phyloP scores from a whole-genome alignment of 2,797 vertebrate species.

The Poliocrania exsul region DNA sequence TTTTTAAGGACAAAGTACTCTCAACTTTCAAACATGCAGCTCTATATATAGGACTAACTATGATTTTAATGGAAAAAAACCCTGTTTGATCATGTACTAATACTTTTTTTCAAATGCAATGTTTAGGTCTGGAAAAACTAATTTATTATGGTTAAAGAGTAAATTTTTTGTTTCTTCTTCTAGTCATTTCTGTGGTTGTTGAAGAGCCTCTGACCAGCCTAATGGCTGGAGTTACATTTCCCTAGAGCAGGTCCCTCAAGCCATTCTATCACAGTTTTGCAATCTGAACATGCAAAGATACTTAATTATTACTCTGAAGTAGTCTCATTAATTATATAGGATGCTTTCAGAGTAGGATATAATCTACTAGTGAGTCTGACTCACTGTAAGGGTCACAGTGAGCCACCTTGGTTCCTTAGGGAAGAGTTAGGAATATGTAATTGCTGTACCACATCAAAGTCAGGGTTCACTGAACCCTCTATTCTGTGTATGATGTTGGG shows the following conservation, averaged over 20 bases:
- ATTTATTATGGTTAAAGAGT: background rate
- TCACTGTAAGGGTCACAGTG: background rate
- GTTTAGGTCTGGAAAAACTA: background rate
- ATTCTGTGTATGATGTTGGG: background rate
- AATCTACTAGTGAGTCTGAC: background rate
- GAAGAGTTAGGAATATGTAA: background rate
- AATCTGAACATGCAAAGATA: background rate
- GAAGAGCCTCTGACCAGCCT: background rate
- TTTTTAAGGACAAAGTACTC: background rate
- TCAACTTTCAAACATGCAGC: background rate
- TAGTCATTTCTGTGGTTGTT: background rate
- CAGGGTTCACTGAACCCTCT: constrained; percentile 1
- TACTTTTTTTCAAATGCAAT: background rate
- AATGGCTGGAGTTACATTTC: background rate
- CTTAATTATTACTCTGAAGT: background rate
- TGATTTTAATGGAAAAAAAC: background rate
- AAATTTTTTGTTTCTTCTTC: background rate
- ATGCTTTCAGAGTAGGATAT: background rate
- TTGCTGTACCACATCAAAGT: background rate
- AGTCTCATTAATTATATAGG: background rate
- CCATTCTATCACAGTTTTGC: background rate
- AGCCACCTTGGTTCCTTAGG: background rate
- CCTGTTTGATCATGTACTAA: background rate
- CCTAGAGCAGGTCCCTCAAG: background rate
- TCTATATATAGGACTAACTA: background rate